Evolutionary conservation across 2,113 vertebrate species (phyloP).

Genomic region (Saccopteryx leptura): DNA sequence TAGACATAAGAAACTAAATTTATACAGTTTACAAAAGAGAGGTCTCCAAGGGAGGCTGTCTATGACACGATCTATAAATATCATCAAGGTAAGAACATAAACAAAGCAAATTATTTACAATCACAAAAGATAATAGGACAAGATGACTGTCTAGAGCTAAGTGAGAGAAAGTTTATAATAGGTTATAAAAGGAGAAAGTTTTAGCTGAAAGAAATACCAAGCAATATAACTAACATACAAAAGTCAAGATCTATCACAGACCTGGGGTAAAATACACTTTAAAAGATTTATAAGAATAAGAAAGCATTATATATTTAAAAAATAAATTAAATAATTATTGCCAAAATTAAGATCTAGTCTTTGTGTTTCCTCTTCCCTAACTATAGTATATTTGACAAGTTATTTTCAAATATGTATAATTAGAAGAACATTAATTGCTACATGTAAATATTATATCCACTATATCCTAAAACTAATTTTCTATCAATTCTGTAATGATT

Average conservation of each 20-base stretch:
- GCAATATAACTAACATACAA: conserved; percentile 13
- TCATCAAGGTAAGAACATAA: conserved; percentile 53
- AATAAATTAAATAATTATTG: background rate
- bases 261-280: background rate
- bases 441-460: background rate
- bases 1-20: conserved; percentile 65
- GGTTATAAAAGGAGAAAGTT: conserved; percentile 50
- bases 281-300: background rate
- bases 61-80: conserved; percentile 57
- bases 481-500: background rate
- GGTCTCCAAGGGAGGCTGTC: background rate
- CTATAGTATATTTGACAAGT: background rate
- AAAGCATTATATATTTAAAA: background rate
- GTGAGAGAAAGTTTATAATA: conserved; percentile 35
- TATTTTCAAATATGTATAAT: background rate
- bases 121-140: conserved; percentile 23
- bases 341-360: background rate
- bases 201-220: background rate
- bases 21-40: conserved; percentile 65
- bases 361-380: background rate
- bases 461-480: background rate
- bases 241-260: conserved; percentile 40
- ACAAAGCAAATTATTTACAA: conserved; percentile 62
- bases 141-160: conserved; percentile 36
- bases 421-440: background rate